phyloP scores from a whole-genome alignment of 2,888 invertebrate species.

The Euzetes globulus region DNA sequence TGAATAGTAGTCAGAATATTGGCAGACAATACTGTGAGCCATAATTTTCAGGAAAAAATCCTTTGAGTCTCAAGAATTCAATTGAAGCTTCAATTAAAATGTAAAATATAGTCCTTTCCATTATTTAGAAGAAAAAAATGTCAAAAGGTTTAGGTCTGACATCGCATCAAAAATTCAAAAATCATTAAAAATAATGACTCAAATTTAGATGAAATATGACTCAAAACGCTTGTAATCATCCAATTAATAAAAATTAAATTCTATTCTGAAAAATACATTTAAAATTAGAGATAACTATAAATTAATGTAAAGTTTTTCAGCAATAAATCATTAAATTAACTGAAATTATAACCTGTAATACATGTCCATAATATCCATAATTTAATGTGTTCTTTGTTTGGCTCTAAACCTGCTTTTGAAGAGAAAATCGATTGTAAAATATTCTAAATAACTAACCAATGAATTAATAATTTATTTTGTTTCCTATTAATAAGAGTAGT shows the following conservation, averaged over 20 bases:
- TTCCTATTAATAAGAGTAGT: too few species aligned
- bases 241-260: background rate
- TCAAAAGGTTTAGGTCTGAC: background rate
- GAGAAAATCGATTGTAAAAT: background rate
- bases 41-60: background rate
- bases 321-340: too few species aligned
- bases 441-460: background rate
- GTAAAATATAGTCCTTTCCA: background rate
- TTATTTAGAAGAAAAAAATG: background rate
- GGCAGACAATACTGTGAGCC: background rate
- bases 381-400: background rate
- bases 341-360: background rate
- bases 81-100: background rate
- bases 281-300: too few species aligned
- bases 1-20: background rate
- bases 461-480: background rate
- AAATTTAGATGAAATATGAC: background rate
- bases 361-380: background rate
- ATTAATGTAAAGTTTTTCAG: too few species aligned
- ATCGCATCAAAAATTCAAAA: background rate
- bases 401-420: background rate
- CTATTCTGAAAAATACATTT: background rate
- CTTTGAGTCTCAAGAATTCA: background rate
- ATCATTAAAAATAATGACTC: conserved; percentile 1
- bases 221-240: background rate